Conservation (phyloP, 2,113 vertebrate genomes). For the Sylvia atricapilla region DNA sequence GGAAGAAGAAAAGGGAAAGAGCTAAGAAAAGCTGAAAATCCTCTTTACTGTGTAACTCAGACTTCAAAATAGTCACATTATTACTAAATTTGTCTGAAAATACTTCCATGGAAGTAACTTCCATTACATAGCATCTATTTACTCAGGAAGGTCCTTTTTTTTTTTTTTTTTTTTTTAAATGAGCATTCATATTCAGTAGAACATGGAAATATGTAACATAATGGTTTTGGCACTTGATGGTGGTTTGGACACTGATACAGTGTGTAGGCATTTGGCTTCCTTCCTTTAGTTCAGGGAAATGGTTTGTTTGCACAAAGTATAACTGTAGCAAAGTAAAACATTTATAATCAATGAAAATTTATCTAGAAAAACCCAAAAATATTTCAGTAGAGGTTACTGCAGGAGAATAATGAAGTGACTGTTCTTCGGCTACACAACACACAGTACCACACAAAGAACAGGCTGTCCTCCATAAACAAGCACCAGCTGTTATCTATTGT, state of each 20-base stretch:
- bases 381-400: neutral
- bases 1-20: neutral
- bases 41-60: neutral
- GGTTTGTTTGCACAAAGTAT: neutral
- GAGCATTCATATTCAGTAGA: neutral
- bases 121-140: neutral
- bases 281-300: neutral
- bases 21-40: neutral
- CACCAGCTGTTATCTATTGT: neutral
- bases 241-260: neutral
- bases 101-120: neutral
- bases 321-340: neutral
- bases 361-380: neutral
- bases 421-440: neutral
- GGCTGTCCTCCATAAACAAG: neutral
- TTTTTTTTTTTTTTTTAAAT: neutral
- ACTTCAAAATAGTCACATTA: neutral
- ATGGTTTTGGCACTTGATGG: neutral
- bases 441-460: neutral
- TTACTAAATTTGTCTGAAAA: neutral
- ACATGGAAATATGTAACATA: neutral
- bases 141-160: neutral
- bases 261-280: neutral
- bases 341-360: neutral
- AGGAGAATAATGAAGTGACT: neutral